Percentiles rank a stretch among this genome's conserved stretches.
These are phyloP conservation scores for Bruchidius siliquastri DNA, from an alignment of 2,888 invertebrate species.

Conservation along the genomic window DNA sequence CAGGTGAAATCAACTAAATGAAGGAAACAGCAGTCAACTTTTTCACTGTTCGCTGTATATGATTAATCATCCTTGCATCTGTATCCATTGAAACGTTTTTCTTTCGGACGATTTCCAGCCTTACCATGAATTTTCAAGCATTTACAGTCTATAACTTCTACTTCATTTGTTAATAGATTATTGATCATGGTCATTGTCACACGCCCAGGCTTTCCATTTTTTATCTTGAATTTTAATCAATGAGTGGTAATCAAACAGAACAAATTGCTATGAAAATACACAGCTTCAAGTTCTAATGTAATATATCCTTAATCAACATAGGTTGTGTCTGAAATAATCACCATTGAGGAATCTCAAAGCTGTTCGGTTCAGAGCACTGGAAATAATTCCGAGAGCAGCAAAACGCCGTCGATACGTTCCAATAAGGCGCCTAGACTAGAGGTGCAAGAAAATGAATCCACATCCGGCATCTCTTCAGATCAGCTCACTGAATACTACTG, in stretches of 20 bases:
- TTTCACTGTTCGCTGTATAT: too few relatives aligned
- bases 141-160: too few relatives aligned
- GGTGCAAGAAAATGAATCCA: slow-evolving; percentile 40
- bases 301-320: neutral
- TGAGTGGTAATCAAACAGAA: too few relatives aligned
- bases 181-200: neutral
- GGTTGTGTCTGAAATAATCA: slow-evolving; percentile 9
- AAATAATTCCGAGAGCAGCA: slow-evolving; percentile 60
- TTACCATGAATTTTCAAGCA: too few relatives aligned
- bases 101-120: too few relatives aligned
- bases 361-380: slow-evolving; percentile 68
- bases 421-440: slow-evolving; percentile 35
- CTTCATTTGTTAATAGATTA: too few relatives aligned
- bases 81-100: too few relatives aligned
- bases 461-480: slow-evolving; percentile 60
- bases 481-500: slow-evolving; percentile 92
- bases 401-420: slow-evolving; percentile 17
- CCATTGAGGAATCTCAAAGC: slow-evolving; percentile 71
- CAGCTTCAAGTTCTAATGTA: too few relatives aligned
- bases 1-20: too few relatives aligned
- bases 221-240: slow-evolving; percentile 36
- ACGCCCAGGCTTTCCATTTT: neutral
- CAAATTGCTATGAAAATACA: too few relatives aligned
- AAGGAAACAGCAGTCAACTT: too few relatives aligned
- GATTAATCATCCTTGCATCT: too few relatives aligned